These are phyloP conservation scores for Pelochelys cantorii DNA, from an alignment of 2,797 vertebrate species.

Conservation along the genomic window DNA sequence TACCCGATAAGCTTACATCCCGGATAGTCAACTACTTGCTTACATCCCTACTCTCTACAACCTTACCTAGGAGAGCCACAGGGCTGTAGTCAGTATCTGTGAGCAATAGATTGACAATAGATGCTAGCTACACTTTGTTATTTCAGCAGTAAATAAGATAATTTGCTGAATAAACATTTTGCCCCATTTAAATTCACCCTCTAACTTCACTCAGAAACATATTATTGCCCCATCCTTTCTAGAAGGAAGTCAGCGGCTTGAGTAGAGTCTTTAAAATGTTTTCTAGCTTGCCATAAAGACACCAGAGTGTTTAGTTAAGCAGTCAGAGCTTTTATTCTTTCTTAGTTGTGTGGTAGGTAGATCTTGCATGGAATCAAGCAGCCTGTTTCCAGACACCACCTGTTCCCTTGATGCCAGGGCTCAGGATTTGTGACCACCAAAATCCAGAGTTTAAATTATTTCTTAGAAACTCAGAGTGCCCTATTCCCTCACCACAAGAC, in stretches of 20 bases:
- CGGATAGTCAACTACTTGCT: no score
- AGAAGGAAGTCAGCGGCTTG: neutral
- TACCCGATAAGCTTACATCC: no score
- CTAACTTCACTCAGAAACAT: neutral
- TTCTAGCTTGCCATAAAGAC: rapidly evolving
- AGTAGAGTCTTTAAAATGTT: neutral
- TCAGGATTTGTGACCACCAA: neutral
- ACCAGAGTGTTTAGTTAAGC: neutral
- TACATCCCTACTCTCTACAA: neutral
- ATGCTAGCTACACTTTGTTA: neutral
- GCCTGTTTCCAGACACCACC: neutral
- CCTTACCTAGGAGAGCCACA: neutral
- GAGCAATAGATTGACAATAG: neutral
- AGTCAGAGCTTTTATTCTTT: neutral
- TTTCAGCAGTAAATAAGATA: neutral
- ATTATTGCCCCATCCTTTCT: neutral
- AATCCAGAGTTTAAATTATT: neutral
- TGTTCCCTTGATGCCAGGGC: neutral
- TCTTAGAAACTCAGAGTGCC: neutral
- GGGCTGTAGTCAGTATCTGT: neutral
- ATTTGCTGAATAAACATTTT: neutral
- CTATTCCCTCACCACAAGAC: neutral
- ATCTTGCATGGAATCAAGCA: neutral
- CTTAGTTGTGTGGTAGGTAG: neutral
- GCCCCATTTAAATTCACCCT: neutral